These are phyloP conservation scores for Talpa occidentalis DNA, from an alignment of 2,113 vertebrate genomes.

Conservation along the genomic window DNA sequence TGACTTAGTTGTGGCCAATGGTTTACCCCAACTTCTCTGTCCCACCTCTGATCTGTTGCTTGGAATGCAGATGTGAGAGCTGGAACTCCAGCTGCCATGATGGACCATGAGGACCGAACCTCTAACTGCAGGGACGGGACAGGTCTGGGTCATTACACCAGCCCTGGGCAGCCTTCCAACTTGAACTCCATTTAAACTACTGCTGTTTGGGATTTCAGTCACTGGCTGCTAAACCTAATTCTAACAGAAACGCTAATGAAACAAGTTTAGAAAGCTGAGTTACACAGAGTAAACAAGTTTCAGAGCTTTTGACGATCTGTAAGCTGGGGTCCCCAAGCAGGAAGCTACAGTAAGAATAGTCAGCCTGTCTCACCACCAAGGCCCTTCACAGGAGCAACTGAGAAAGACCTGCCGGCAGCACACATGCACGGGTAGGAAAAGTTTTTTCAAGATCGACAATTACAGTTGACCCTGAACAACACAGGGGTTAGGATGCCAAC, in stretches of 20 bases:
- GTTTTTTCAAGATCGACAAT: background rate
- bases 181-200: background rate
- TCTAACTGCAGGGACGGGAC: background rate
- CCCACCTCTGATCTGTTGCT: background rate
- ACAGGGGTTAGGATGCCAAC: background rate
- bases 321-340: background rate
- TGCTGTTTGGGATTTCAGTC: background rate
- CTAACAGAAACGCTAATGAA: background rate
- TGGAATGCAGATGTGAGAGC: background rate
- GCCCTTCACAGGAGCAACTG: background rate
- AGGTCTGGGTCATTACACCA: background rate
- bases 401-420: background rate
- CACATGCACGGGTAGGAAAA: background rate
- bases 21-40: background rate
- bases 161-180: background rate
- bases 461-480: background rate
- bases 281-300: background rate
- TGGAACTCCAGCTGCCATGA: background rate
- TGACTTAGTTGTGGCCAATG: background rate
- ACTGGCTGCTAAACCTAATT: background rate
- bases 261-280: background rate
- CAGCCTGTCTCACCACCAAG: background rate
- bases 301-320: background rate
- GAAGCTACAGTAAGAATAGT: too few relatives aligned
- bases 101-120: background rate